A percentile compares a stretch with the other conserved stretches of the same genome.
Conservation (phyloP, 1,140 invertebrate species). For the Anoplolepis gracilipes region DNA sequence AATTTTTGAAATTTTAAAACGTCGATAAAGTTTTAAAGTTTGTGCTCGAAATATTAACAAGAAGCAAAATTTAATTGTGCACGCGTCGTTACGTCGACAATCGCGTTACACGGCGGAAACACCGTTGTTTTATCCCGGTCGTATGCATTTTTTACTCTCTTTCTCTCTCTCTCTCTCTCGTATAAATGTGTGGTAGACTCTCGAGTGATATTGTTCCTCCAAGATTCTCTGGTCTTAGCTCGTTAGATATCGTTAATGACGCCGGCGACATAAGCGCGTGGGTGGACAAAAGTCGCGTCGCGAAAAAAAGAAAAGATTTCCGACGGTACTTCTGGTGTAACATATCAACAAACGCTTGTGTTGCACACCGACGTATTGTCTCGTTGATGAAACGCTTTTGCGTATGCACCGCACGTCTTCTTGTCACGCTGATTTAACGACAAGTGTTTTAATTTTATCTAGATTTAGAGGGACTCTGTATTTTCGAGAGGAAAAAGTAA, state of each 20-base stretch:
- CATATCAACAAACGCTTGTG: conserved; percentile 7
- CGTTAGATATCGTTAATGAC: conserved; percentile 69
- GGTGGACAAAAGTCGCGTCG: conserved; percentile 35
- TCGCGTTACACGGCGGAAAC: conserved; percentile 10
- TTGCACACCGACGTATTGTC: background rate
- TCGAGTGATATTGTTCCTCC: conserved; percentile 46
- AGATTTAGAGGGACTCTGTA: background rate
- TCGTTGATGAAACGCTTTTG: conserved; percentile 17
- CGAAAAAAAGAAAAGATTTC: conserved; percentile 30
- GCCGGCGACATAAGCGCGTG: conserved; percentile 7
- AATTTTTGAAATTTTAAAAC: background rate
- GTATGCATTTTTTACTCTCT: background rate
- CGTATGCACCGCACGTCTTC: background rate
- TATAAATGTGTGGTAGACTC: background rate
- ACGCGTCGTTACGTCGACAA: background rate
- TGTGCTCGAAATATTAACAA: conserved; percentile 9
- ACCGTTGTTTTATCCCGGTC: background rate
- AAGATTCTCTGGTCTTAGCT: conserved; percentile 42
- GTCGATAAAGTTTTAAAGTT: background rate
- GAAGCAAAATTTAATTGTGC: conserved; percentile 26
- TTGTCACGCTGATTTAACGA: conserved; percentile 1
- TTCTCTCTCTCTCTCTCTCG: background rate
- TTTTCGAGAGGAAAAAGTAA: background rate
- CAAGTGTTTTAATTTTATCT: conserved; percentile 17
- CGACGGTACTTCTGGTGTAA: background rate